Conservation (phyloP, 2,797 vertebrate species). For the Coregonus sp. region DNA sequence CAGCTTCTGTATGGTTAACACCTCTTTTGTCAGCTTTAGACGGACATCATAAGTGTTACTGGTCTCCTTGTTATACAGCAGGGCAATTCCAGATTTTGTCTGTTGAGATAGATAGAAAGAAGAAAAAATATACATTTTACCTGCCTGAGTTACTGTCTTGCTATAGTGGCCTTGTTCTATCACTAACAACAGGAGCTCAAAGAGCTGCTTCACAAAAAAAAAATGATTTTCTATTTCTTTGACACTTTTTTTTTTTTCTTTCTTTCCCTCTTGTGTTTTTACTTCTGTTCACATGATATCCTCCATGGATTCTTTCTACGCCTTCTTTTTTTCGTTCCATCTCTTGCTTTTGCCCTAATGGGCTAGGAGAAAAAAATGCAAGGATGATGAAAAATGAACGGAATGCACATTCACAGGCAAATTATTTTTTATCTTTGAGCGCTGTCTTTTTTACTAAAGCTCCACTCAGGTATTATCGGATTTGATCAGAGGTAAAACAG, state of each 20-base stretch:
- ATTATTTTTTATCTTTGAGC: background rate
- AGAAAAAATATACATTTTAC: slow-evolving; percentile 39
- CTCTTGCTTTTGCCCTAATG: background rate
- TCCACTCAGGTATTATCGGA: background rate
- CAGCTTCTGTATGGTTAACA: slow-evolving; percentile 90
- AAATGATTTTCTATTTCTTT: background rate
- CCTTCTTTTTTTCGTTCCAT: background rate
- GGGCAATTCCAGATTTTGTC: slow-evolving; percentile 88
- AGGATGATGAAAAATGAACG: slow-evolving; percentile 48
- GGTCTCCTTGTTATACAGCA: slow-evolving; percentile 83
- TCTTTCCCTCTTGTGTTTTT: background rate
- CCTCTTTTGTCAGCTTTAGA: slow-evolving; percentile 87
- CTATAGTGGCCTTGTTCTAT: background rate
- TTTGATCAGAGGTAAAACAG: background rate
- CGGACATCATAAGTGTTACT: slow-evolving; percentile 87
- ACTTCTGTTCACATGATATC: background rate
- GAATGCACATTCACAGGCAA: slow-evolving; percentile 47
- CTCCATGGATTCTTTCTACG: background rate
- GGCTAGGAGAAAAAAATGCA: background rate
- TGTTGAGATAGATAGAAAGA: slow-evolving; percentile 62
- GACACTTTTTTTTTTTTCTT: background rate
- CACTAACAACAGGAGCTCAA: background rate
- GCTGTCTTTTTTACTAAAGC: background rate
- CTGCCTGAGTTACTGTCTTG: slow-evolving; percentile 47
- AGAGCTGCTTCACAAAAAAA: background rate